phyloP scores from a whole-genome alignment of 2,113 vertebrate species.

The Narcine bancroftii region DNA sequence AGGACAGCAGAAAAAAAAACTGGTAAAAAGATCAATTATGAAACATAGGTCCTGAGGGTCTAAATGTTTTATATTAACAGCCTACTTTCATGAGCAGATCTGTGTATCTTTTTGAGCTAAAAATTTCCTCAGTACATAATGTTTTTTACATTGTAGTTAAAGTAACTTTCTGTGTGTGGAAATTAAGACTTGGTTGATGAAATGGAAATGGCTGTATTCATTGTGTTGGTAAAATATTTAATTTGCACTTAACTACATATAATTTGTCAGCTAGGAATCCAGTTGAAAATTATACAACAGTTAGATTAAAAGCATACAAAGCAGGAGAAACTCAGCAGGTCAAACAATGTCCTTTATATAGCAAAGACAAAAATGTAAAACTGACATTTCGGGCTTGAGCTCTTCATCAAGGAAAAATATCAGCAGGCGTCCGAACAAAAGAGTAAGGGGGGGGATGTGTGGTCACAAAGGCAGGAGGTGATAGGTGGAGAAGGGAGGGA shows the following conservation, averaged over 20 bases:
- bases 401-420: no score
- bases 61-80: neutral
- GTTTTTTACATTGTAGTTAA: neutral
- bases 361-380: no score
- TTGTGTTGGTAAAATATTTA: neutral
- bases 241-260: neutral
- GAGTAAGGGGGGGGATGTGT: no score
- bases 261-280: neutral
- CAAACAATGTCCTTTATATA: no score
- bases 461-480: no score
- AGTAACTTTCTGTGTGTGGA: neutral
- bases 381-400: no score
- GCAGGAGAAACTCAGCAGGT: no score
- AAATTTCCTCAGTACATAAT: neutral
- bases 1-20: neutral
- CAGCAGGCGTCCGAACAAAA: no score
- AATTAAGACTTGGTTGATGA: neutral
- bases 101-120: neutral
- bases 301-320: no score
- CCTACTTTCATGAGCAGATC: neutral
- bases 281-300: neutral
- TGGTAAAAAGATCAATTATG: neutral
- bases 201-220: neutral
- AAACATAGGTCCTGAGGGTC: neutral
- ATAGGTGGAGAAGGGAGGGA: no score